These are phyloP conservation scores for Choristoneura rosaceana DNA, from an alignment of 2,888 invertebrate genomes.

Conservation along the genomic window DNA sequence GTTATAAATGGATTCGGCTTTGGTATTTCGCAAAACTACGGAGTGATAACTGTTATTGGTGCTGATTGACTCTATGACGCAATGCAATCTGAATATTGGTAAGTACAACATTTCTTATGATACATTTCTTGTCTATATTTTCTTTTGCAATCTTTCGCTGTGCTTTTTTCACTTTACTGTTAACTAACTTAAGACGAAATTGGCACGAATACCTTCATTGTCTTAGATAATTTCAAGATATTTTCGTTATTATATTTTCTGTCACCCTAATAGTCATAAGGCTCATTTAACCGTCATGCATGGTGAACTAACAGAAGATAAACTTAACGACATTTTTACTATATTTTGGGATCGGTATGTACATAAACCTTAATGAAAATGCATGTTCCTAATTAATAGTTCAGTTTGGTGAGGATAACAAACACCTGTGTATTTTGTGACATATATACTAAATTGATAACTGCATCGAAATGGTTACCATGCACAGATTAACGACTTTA, in stretches of 20 bases:
- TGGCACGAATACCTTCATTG: constrained; percentile 3
- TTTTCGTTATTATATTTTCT: background rate
- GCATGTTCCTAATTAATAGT: background rate
- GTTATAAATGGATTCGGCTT: constrained; percentile 55
- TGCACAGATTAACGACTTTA: background rate
- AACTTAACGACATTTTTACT: background rate
- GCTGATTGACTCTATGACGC: constrained; percentile 52
- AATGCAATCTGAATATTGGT: constrained; percentile 55
- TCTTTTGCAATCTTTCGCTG: constrained; percentile 6
- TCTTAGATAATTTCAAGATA: background rate
- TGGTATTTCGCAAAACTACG: constrained; percentile 50
- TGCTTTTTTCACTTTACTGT: constrained; percentile 18
- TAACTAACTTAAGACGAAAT: background rate
- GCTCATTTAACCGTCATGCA: background rate
- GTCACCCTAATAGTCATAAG: background rate
- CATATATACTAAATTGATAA: background rate
- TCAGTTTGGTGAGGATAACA: background rate
- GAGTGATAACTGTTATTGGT: constrained; percentile 59
- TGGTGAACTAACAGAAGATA: constrained; percentile 2
- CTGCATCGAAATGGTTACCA: background rate
- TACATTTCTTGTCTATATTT: constrained; percentile 43
- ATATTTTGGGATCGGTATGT: constrained; percentile 13
- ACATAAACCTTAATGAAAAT: background rate
- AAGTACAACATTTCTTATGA: constrained; percentile 67
- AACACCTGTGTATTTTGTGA: background rate